Percentiles rank a stretch among this genome's conserved stretches.
Evolutionary conservation across 2,797 vertebrate genomes (phyloP).

Genomic region (Gymnodraco acuticeps): DNA sequence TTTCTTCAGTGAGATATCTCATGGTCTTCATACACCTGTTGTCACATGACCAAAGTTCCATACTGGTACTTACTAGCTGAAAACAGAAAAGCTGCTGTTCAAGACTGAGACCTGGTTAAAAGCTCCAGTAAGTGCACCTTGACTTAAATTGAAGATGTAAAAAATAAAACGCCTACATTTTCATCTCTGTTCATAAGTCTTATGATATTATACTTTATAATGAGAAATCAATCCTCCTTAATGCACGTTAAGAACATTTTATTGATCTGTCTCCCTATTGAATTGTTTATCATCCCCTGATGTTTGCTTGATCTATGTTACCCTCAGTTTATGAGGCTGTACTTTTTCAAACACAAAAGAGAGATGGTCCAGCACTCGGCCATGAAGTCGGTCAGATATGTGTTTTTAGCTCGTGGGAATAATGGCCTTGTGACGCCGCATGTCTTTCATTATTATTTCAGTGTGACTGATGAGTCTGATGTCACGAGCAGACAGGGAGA

Average conservation of each 20-base stretch:
- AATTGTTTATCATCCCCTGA: constrained; percentile 2
- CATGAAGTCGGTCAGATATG: constrained; percentile 28
- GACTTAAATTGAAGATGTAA: too few relatives aligned
- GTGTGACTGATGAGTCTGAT: constrained; percentile 43
- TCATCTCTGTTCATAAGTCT: constrained; percentile 5
- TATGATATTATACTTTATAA: constrained; percentile 10
- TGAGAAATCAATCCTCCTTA: constrained; percentile 27
- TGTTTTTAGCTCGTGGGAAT: constrained; percentile 58
- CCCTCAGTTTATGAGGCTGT: constrained; percentile 1
- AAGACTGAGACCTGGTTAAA: background rate
- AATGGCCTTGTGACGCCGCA: constrained; percentile 54
- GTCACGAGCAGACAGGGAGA: constrained; percentile 43
- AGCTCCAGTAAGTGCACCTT: background rate
- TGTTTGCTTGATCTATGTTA: constrained; percentile 35
- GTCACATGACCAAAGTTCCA: background rate
- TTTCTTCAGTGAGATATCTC: background rate
- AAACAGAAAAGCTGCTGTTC: background rate
- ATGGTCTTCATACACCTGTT: background rate
- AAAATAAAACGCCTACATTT: background rate
- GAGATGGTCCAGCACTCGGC: constrained; percentile 21
- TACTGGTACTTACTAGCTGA: background rate
- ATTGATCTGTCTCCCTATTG: constrained; percentile 40
- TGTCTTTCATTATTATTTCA: constrained; percentile 72
- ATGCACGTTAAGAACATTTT: constrained; percentile 23
- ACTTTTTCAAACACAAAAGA: constrained; percentile 18